Conservation (phyloP, 2,888 invertebrate genomes). For the Epirrita christyi region DNA sequence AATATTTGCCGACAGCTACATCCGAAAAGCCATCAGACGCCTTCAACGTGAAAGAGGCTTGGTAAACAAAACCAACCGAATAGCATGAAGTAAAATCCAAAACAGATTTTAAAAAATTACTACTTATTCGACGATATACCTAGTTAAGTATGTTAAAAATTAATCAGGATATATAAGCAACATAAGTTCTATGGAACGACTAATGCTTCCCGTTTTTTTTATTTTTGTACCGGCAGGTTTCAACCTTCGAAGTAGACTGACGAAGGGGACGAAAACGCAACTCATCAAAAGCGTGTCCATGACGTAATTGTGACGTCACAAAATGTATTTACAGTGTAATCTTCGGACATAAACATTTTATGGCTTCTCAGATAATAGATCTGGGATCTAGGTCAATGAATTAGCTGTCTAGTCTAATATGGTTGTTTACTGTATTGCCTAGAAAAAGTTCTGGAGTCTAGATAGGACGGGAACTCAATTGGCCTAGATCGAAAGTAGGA, state of each 20-base stretch:
- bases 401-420: slow-evolving; percentile 12
- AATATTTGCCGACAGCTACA: slow-evolving; percentile 2
- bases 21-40: background rate
- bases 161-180: slow-evolving; percentile 33
- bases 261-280: slow-evolving; percentile 51
- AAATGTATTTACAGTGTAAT: slow-evolving; percentile 49
- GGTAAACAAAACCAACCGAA: slow-evolving; percentile 17
- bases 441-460: slow-evolving; percentile 1
- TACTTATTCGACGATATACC: slow-evolving; percentile 28
- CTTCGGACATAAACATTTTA: slow-evolving; percentile 8
- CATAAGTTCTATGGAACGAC: slow-evolving; percentile 29
- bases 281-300: slow-evolving; percentile 53
- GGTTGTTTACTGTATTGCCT: slow-evolving; percentile 9
- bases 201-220: slow-evolving; percentile 28
- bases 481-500: slow-evolving; percentile 1
- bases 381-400: slow-evolving; percentile 11
- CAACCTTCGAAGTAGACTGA: slow-evolving; percentile 51
- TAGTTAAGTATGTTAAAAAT: slow-evolving; percentile 28
- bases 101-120: slow-evolving; percentile 28
- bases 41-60: slow-evolving; percentile 6
- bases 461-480: slow-evolving; percentile 1
- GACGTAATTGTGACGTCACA: slow-evolving; percentile 67
- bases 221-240: slow-evolving; percentile 45
- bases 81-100: slow-evolving; percentile 22
- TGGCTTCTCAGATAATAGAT: slow-evolving; percentile 3